These are phyloP conservation scores for Epinephelus coioides DNA, from an alignment of 2,797 vertebrate genomes.

Conservation along the genomic window DNA sequence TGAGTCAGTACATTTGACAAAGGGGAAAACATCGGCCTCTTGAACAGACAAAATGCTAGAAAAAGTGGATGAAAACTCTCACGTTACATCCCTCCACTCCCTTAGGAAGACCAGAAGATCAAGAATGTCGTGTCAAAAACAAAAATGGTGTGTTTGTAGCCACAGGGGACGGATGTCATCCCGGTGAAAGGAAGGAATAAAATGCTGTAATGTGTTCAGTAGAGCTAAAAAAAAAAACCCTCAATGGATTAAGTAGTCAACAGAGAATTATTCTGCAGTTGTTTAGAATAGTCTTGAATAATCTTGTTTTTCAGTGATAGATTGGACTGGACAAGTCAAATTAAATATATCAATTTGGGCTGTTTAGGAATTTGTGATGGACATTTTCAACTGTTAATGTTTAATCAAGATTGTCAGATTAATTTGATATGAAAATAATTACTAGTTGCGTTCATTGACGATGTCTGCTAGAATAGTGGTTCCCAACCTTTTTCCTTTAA, in stretches of 20 bases:
- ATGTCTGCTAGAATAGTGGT: too few species aligned
- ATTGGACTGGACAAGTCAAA: background rate
- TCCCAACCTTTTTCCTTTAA: too few species aligned
- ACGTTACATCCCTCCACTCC: background rate
- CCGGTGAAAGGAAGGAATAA: background rate
- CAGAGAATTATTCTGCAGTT: background rate
- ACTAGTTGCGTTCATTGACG: too few species aligned
- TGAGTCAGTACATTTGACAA: background rate
- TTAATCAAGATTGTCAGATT: background rate
- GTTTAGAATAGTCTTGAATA: background rate
- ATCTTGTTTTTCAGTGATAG: background rate
- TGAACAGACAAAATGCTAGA: background rate
- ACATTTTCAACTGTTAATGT: background rate
- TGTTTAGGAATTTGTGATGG: background rate
- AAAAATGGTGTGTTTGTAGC: conserved; percentile 2
- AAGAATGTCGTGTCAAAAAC: background rate
- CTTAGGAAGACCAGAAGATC: background rate
- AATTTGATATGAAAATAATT: too few species aligned
- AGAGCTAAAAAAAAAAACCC: background rate
- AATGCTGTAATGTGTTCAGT: background rate
- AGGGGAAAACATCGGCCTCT: background rate
- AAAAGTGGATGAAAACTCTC: background rate
- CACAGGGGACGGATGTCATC: background rate
- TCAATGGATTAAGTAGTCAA: background rate
- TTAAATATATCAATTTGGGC: background rate